A percentile compares a stretch with the other conserved stretches of the same genome.
Conservation (phyloP, 35 echinoderm and acorn worm species). For the Acanthaster planci region DNA sequence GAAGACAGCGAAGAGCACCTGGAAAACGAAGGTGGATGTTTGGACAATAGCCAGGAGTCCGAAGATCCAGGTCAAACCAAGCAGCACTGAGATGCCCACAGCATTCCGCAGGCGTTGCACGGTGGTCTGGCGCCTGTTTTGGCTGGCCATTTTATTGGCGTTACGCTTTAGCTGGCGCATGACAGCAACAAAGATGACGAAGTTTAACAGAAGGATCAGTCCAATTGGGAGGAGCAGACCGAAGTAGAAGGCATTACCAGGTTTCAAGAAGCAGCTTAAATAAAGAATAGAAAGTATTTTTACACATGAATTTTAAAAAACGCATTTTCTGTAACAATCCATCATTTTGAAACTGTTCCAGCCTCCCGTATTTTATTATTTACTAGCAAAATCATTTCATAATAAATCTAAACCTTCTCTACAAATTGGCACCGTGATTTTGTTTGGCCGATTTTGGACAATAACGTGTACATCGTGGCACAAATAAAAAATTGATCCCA, state of each 20-base stretch:
- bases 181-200: constrained; percentile 28
- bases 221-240: constrained; percentile 37
- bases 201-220: constrained; percentile 39
- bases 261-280: constrained; percentile 35
- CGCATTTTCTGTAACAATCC: too few species aligned
- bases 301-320: too few species aligned
- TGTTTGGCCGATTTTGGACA: too few species aligned
- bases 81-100: constrained; percentile 43
- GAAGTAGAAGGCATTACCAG: constrained; percentile 42
- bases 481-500: too few species aligned
- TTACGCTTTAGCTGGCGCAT: constrained; percentile 38
- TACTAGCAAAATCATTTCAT: too few species aligned
- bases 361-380: too few species aligned
- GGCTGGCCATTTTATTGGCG: background rate
- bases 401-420: too few species aligned
- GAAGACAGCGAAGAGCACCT: constrained; percentile 50
- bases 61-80: constrained; percentile 71
- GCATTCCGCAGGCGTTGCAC: constrained; percentile 44
- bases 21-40: constrained; percentile 12
- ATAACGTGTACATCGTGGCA: too few species aligned
- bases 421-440: too few species aligned
- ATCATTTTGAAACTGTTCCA: too few species aligned
- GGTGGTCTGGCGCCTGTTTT: background rate
- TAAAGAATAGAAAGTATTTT: background rate
- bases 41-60: constrained; percentile 52